Base-by-base conservation (phyloP, 2,113 vertebrate genomes). In the Poeciliopsis turrubarensis region DNA sequence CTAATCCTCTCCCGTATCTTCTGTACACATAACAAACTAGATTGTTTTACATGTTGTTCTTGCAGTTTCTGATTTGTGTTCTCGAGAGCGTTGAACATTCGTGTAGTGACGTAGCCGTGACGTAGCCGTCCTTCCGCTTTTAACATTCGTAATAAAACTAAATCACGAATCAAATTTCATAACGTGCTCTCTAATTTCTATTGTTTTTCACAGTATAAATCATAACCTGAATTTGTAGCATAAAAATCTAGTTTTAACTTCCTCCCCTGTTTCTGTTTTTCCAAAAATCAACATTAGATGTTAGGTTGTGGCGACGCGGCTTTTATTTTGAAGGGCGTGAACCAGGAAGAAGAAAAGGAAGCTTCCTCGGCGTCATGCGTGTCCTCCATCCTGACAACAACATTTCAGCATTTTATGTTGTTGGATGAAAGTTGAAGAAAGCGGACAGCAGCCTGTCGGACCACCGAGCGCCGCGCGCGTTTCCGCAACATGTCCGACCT, bases 261-360 rank as follows among this genome's bases (percentile, higher is more conserved):
- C 34, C 17, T 47, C 5, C 17, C 5, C 19, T 47, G 44, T 17
- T 17, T 17, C 10, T 57, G 1, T n/a, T 25, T 25, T 54, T 34
- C 1, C 29, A 34, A 34, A 34, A 34, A 34, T 8, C 15, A 17
- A 44, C 34, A 11, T 37, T 37, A 37, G 0, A 37, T 12, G 10
- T 37, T 37, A 37, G 10, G 34, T 37, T 37, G 14, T 47, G 44
- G 17, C 1, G 27, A 64, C 15, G 7, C 19, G 17, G 9, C 11
- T 82, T 77, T 90, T 89, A 84, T 67, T 90, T 60, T 89, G 85
- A 86, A 89, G 30, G 29, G 1, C 1, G 0, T 15, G 74, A 75
- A 81, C 78, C 17, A 17, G 81, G 81, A 85, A 85, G 44, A 0
- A 19, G 77, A 83, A 80, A 3, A 0, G 0, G 26, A 27, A 22